Base-by-base conservation (phyloP, 2,113 vertebrate genomes). In the Ancistrus triradiatus region DNA sequence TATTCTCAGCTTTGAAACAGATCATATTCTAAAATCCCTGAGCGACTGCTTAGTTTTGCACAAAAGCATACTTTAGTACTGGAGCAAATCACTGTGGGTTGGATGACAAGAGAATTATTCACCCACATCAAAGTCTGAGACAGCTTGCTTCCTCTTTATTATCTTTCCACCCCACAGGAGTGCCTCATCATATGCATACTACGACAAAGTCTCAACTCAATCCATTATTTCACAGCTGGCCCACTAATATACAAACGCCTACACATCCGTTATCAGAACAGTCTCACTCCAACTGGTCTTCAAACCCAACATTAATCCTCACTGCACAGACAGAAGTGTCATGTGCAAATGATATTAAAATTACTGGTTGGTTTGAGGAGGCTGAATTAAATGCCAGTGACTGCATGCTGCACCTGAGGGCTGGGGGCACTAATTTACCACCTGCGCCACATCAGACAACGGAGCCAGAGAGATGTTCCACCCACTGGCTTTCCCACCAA, bases 301-400 rank as follows among this genome's bases (percentile, higher is more conserved):
- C 40, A 55, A 64, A 55, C 62, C 62, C 28, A 25, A 25, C 63
- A 57, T 65, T 65, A 56, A 37, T 14, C 42, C 22, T 65, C 21
- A 33, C 51, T 13, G 51, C 51, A 27, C 55, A 56, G 22, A 56
- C 17, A 63, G 42, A 53, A 69, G 31, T 62, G 58, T 56, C 59
- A 49, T 56, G 67, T 57, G 67, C 60, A 63, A 69, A 63, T 69
- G 59, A 63, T 57, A 69, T 57, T 63, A 52, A 61, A 69, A 69
- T 69, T 56, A 38, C 50, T 46, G 11, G 44, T 17, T 21, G 43
- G 44, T 58, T 58, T n/a, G 42, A 18, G 59, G 35, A 14, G 28
- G 27, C 6, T 51, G 44, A 72, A 72, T 59, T 65, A 63, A 37
- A 28, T 58, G 64, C 55, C 42, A 19, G 40, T 21, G 38, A 37